Evolutionary conservation across 2,113 vertebrate genomes (phyloP), one percentile per base, ranked within the genome.

Genomic region (Calyptomena viridis): DNA sequence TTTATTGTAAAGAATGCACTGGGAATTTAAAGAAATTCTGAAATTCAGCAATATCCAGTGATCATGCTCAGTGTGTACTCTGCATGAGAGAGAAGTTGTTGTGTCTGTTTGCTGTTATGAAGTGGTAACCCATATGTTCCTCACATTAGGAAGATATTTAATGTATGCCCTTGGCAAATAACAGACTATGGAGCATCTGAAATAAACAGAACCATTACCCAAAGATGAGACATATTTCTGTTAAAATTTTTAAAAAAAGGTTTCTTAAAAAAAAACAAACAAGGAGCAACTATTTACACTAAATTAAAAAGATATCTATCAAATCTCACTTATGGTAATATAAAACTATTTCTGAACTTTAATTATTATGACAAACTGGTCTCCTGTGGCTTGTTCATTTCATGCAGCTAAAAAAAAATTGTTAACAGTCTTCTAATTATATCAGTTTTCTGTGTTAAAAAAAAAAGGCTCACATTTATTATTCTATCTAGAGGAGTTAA

Each of bases 341-440:
- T 39, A 95, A 96, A 91, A 75, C 93, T 97, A 91, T 96, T 97
- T 93, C 92, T 76, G 87, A 96, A 96, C 93, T 96, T 97, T 97
- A 98, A 98, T 98, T 97, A 97, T 97, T 95, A 93, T 89, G 95
- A 97, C 58, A 56, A 95, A 94, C 95, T 82, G 78, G 87, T 95
- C 97, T 95, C 96, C 90, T 60, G 92, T 92, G 96, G 83, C 90
- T 97, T 84, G 86, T 95, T 96, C 94, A 87, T 76, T 94, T 95
- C 88, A 56, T 8, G 14, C 74, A 93, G 94, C 80, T 67, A 72
- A 91, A 94, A 90, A 72, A 90, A 84, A 90, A 84, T 87, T n/a
- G 79, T 92, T 97, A 97, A 96, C 91, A 73, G 94, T 90, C 87
- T 97, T 95, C 97, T 97, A 98, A 97, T 98, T 97, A 95, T 95